These are phyloP conservation scores for Phoeniculus purpureus DNA, from an alignment of 2,797 vertebrate genomes.

Conservation along the genomic window DNA sequence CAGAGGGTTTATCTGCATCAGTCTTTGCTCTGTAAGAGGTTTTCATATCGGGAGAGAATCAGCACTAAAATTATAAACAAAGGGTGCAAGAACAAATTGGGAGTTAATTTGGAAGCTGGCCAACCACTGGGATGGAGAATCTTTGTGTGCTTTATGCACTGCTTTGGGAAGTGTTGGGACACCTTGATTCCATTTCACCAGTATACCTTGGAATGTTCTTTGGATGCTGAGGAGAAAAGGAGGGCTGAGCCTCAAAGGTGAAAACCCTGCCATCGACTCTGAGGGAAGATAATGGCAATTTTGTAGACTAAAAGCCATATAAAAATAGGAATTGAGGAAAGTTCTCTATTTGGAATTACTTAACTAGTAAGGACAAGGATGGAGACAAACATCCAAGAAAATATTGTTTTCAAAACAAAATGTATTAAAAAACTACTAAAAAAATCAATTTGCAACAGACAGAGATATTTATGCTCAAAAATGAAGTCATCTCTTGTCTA, in stretches of 20 bases:
- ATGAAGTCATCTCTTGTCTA: neutral
- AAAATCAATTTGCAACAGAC: neutral
- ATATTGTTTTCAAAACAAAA: conserved; percentile 23
- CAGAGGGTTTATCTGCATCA: conserved; percentile 51
- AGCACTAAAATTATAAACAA: conserved; percentile 80
- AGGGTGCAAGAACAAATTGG: neutral
- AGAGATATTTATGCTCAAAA: neutral
- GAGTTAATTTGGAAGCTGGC: conserved; percentile 1
- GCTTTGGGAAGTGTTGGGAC: neutral
- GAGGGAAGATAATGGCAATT: neutral
- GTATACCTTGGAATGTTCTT: neutral
- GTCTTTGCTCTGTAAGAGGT: conserved; percentile 62
- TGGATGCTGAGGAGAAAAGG: neutral
- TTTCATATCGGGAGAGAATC: conserved; percentile 80
- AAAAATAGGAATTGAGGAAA: neutral
- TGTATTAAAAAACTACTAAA: neutral
- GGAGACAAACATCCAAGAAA: conserved; percentile 7
- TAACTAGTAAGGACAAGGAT: neutral
- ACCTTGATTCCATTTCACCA: neutral
- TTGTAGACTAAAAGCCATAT: neutral
- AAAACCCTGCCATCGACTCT: neutral
- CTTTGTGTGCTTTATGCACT: neutral
- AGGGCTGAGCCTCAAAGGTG: neutral
- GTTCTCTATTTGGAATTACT: neutral
- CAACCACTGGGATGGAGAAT: neutral